phyloP scores from a whole-genome alignment of 2,797 vertebrate species.

The Sciurus vulgaris region DNA sequence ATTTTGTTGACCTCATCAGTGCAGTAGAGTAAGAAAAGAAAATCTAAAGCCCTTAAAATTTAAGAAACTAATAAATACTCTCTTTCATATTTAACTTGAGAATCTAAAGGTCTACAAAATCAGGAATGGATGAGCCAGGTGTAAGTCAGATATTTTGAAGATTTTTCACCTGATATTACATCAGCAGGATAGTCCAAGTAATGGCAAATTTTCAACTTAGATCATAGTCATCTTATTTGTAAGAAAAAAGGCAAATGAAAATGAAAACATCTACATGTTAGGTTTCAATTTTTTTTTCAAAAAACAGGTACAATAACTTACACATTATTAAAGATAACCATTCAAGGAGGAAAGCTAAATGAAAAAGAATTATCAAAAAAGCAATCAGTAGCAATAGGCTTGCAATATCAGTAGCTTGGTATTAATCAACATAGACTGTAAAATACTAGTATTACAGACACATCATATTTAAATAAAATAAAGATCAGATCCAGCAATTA shows the following conservation, averaged over 20 bases:
- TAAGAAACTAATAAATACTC: background rate
- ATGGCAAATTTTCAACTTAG: slow-evolving; percentile 5
- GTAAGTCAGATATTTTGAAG: background rate
- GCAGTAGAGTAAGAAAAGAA: background rate
- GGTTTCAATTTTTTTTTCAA: background rate
- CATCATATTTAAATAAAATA: background rate
- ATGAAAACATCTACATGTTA: background rate
- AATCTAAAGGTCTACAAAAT: background rate
- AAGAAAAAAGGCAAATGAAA: background rate
- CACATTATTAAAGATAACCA: background rate
- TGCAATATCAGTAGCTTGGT: background rate
- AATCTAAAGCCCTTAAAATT: background rate
- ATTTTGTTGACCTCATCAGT: background rate
- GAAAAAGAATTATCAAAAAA: background rate
- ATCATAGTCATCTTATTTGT: background rate
- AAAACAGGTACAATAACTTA: background rate
- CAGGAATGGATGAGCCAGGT: background rate
- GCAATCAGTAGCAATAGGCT: background rate
- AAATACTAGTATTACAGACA: background rate
- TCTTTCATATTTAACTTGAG: background rate
- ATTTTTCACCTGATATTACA: background rate
- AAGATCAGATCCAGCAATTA: background rate
- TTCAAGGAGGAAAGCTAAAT: background rate
- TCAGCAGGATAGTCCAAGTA: background rate
- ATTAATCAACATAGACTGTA: background rate